These are phyloP conservation scores for Erythrocebus patas DNA, from an alignment of 2,113 vertebrate species.

Conservation along the genomic window DNA sequence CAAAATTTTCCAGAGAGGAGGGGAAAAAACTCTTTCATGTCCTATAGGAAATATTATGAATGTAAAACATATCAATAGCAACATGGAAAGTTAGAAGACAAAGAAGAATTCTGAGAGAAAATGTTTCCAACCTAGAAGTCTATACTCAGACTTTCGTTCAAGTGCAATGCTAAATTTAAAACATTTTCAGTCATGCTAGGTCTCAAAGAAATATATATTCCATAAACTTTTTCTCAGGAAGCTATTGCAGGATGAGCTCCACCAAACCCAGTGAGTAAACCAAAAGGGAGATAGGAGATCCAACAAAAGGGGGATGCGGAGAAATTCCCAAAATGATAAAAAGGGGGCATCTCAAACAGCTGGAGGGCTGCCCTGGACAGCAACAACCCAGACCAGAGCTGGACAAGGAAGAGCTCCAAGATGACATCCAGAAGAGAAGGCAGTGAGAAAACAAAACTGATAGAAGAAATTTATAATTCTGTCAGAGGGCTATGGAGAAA, in stretches of 20 bases:
- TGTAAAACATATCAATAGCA: not conserved
- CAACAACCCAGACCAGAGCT: not conserved
- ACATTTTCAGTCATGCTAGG: not conserved
- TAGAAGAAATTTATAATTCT: not conserved
- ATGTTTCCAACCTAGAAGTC: slow-evolving; percentile 19
- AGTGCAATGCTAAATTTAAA: slow-evolving; percentile 10
- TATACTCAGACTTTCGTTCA: not conserved
- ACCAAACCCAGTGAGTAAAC: not conserved
- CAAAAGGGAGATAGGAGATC: not conserved
- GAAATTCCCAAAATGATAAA: slow-evolving; percentile 23
- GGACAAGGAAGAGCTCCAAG: not conserved
- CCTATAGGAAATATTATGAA: not conserved
- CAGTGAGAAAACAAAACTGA: not conserved
- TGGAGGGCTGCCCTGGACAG: not conserved
- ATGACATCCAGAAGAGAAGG: not conserved
- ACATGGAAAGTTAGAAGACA: not conserved
- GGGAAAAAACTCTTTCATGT: not conserved
- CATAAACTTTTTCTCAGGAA: not conserved
- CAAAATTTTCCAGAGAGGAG: not conserved
- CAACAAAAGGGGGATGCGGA: not conserved
- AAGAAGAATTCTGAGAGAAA: slow-evolving; percentile 14
- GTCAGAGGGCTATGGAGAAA: not conserved
- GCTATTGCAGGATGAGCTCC: not conserved
- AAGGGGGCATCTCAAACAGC: not conserved
- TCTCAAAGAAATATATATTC: not conserved